These are phyloP conservation scores for Ariopsis seemanni DNA, from an alignment of 2,113 vertebrate species.

Conservation along the genomic window DNA sequence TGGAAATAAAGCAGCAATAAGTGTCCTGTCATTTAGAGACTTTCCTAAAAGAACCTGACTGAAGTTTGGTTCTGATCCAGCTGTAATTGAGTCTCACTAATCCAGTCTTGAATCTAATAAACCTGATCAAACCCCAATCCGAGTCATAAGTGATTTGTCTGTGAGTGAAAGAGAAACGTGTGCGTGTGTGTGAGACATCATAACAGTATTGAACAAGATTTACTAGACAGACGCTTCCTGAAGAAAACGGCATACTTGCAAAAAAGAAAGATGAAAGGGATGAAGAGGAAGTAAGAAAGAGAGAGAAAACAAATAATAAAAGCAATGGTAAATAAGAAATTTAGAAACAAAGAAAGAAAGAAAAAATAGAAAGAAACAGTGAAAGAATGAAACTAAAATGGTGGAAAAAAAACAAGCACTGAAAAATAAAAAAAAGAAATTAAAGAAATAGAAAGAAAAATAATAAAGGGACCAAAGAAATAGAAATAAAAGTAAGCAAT, in stretches of 20 bases:
- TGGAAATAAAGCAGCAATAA: constrained; percentile 27
- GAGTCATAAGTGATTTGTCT: neutral
- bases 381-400: neutral
- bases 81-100: neutral
- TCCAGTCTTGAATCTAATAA: neutral
- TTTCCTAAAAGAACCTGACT: neutral
- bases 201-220: neutral
- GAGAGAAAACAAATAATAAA: neutral
- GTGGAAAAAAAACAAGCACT: neutral
- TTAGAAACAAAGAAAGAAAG: neutral
- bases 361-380: neutral
- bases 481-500: neutral
- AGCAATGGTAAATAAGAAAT: no score
- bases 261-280: neutral
- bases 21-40: neutral
- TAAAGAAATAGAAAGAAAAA: neutral
- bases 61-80: neutral
- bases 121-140: neutral
- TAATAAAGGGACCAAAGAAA: neutral
- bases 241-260: neutral
- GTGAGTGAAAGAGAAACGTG: neutral
- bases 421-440: neutral
- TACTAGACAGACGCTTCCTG: neutral
- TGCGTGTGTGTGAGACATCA: neutral
- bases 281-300: neutral